Evolutionary conservation across 2,888 invertebrate species (phyloP).

Genomic region (Tenthredo notha): DNA sequence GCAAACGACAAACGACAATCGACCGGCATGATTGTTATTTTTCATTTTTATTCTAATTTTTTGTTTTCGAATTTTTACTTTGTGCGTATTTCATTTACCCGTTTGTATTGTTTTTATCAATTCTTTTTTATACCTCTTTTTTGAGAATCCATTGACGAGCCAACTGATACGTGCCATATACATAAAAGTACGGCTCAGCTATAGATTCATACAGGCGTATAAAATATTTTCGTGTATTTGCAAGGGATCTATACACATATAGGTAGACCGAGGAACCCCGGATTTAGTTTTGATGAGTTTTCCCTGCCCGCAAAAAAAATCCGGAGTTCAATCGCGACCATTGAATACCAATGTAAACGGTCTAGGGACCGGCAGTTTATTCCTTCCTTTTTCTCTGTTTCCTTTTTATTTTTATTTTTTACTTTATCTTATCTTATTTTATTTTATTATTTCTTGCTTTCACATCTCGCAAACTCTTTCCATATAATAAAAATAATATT

Average conservation of each 20-base stretch:
- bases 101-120: slow-evolving; percentile 32
- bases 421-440: neutral
- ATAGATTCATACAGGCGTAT: slow-evolving; percentile 56
- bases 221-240: slow-evolving; percentile 74
- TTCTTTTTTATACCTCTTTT: slow-evolving; percentile 41
- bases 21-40: neutral
- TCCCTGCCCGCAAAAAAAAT: slow-evolving; percentile 65
- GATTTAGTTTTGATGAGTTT: slow-evolving; percentile 75
- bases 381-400: neutral
- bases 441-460: slow-evolving; percentile 27
- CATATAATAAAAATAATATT: neutral
- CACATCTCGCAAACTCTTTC: slow-evolving; percentile 18
- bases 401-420: slow-evolving; percentile 5
- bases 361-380: slow-evolving; percentile 51
- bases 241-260: slow-evolving; percentile 66
- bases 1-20: slow-evolving; percentile 23
- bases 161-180: slow-evolving; percentile 50
- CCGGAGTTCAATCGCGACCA: slow-evolving; percentile 71
- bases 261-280: slow-evolving; percentile 64
- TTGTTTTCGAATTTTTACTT: neutral
- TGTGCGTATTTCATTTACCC: neutral
- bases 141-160: slow-evolving; percentile 33
- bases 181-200: slow-evolving; percentile 42
- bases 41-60: neutral
- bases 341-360: slow-evolving; percentile 75